These are phyloP conservation scores for Atrina japonica DNA, from an alignment of 2,888 invertebrate genomes.

Conservation along the genomic window DNA sequence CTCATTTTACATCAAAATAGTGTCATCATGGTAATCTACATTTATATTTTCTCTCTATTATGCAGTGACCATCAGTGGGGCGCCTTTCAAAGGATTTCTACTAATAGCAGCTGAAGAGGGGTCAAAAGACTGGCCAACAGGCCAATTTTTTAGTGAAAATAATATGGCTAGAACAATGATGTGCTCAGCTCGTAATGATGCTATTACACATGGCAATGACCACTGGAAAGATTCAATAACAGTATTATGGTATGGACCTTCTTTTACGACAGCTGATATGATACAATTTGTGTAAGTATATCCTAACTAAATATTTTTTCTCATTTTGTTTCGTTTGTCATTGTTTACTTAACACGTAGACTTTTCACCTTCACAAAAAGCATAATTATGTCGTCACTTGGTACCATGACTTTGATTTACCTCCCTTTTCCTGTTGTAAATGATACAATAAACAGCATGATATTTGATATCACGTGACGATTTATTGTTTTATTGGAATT, in stretches of 20 bases:
- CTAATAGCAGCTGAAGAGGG: constrained; percentile 61
- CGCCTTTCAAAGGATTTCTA: constrained; percentile 64
- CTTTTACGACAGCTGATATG: constrained; percentile 52
- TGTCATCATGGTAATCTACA: background rate
- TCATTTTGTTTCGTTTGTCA: too few species aligned
- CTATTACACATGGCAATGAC: constrained; percentile 57
- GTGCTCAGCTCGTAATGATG: constrained; percentile 53
- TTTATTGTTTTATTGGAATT: too few species aligned
- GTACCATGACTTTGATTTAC: too few species aligned
- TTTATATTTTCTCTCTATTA: background rate
- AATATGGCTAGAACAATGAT: constrained; percentile 41
- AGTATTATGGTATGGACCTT: constrained; percentile 61
- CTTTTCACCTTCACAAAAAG: too few species aligned
- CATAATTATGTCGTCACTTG: too few species aligned
- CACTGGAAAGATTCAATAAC: constrained; percentile 61
- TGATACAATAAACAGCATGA: too few species aligned
- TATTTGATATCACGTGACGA: too few species aligned
- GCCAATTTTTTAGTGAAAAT: constrained; percentile 57
- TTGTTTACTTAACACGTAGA: too few species aligned
- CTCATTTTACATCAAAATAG: background rate
- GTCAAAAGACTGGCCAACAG: constrained; percentile 61
- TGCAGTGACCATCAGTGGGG: constrained; percentile 61
- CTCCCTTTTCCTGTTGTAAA: too few species aligned
- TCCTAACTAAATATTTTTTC: too few species aligned
- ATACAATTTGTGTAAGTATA: constrained; percentile 60